Percentiles rank a stretch among this genome's conserved stretches.
Conservation (phyloP, 2,888 invertebrate genomes). For the Antheraea assamensis region DNA sequence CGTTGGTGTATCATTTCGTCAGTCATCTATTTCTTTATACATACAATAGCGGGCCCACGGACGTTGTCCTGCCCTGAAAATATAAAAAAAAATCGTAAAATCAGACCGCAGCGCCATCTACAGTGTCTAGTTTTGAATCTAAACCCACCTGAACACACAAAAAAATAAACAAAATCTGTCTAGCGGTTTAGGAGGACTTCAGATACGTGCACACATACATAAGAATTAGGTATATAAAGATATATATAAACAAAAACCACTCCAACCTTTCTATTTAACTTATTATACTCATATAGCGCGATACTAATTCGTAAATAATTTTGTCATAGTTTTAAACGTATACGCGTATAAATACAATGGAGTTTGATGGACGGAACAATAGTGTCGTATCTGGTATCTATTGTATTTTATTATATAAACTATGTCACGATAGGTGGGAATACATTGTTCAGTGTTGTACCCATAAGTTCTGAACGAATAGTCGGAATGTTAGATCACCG, state of each 20-base stretch:
- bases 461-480: neutral
- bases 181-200: too few relatives aligned
- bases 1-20: too few relatives aligned
- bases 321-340: neutral
- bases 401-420: conserved; percentile 3
- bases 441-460: neutral
- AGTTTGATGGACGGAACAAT: conserved; percentile 12
- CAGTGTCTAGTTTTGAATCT: too few relatives aligned
- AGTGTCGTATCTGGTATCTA: conserved; percentile 6
- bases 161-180: too few relatives aligned
- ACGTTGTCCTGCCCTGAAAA: too few relatives aligned
- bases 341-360: neutral
- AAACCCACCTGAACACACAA: too few relatives aligned
- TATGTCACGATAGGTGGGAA: conserved; percentile 15
- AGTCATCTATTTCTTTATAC: too few relatives aligned
- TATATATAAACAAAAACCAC: neutral
- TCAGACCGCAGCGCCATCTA: too few relatives aligned
- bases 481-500: neutral
- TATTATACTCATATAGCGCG: neutral
- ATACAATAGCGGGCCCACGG: too few relatives aligned
- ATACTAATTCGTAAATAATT: neutral
- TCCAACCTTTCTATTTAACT: neutral
- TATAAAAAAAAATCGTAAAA: too few relatives aligned
- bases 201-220: too few relatives aligned
- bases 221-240: neutral